These are phyloP conservation scores for Enteromius afrohamiltoni DNA, from an alignment of 2,797 vertebrate species.

Conservation along the genomic window DNA sequence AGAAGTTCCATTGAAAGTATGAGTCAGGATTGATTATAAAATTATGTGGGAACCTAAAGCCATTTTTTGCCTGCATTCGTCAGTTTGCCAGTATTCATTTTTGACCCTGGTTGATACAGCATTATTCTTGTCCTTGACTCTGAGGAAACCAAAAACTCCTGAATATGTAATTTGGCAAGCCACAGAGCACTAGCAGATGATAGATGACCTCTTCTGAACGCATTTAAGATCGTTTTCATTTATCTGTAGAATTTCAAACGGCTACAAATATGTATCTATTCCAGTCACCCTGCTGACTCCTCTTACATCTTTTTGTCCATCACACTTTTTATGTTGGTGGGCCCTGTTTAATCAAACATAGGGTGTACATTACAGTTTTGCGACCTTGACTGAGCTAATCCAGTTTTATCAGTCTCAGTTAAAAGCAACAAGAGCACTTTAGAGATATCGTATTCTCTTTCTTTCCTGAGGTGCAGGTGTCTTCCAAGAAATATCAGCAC, in stretches of 20 bases:
- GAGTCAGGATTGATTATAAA: background rate
- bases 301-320: constrained; percentile 9
- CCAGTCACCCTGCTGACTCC: background rate
- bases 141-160: constrained; percentile 1
- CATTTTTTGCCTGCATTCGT: background rate
- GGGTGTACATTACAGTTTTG: constrained; percentile 5
- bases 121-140: background rate
- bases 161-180: constrained; percentile 22
- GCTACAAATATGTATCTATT: constrained; percentile 1
- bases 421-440: constrained; percentile 22
- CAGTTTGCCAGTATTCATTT: background rate
- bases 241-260: background rate
- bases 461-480: constrained; percentile 18
- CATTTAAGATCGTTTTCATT: constrained; percentile 2
- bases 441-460: constrained; percentile 15
- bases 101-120: background rate
- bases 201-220: background rate
- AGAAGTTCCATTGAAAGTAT: background rate
- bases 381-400: constrained; percentile 16
- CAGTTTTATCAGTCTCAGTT: constrained; percentile 24
- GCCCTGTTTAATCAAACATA: constrained; percentile 2
- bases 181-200: constrained; percentile 13
- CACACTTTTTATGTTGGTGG: constrained; percentile 3
- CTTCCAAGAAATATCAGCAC: constrained; percentile 17
- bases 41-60: background rate